These are phyloP conservation scores for Urocitellus parryii DNA, from an alignment of 2,113 vertebrate genomes.

Conservation along the genomic window DNA sequence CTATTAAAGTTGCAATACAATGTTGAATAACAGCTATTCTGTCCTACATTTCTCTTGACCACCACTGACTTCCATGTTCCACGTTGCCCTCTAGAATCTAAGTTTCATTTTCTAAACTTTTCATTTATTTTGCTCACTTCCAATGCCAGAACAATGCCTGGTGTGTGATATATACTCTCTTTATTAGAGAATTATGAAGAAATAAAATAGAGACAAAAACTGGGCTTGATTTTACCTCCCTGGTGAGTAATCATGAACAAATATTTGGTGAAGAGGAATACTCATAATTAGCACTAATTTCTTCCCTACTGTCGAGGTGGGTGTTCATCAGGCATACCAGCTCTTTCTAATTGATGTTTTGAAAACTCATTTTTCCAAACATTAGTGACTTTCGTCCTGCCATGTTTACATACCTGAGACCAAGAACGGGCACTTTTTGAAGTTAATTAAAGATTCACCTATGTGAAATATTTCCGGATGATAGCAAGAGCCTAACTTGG, in stretches of 20 bases:
- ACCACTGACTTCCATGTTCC: neutral
- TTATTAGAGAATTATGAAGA: neutral
- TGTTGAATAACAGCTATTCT: neutral
- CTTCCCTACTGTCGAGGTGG: conserved; percentile 72
- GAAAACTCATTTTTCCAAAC: conserved; percentile 70
- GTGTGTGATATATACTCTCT: neutral
- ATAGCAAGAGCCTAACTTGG: conserved; percentile 68
- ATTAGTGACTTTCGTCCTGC: conserved; percentile 78
- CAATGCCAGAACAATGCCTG: neutral
- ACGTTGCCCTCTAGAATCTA: neutral
- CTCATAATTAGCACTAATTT: conserved; percentile 78
- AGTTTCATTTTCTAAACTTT: neutral
- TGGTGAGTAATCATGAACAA: conserved; percentile 33
- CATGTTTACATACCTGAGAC: conserved; percentile 80
- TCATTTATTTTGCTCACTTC: neutral
- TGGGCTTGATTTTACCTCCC: neutral
- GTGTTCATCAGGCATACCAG: conserved; percentile 77
- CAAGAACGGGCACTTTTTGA: conserved; percentile 79
- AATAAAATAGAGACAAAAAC: conserved; percentile 23
- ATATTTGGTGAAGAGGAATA: conserved; percentile 26
- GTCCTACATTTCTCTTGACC: neutral
- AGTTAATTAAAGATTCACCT: conserved; percentile 85
- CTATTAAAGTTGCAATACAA: neutral
- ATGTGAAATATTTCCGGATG: conserved; percentile 77
- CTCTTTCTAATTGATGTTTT: conserved; percentile 84